Evolutionary conservation across 2,888 invertebrate genomes (phyloP).

Genomic region (Lagria hirta): DNA sequence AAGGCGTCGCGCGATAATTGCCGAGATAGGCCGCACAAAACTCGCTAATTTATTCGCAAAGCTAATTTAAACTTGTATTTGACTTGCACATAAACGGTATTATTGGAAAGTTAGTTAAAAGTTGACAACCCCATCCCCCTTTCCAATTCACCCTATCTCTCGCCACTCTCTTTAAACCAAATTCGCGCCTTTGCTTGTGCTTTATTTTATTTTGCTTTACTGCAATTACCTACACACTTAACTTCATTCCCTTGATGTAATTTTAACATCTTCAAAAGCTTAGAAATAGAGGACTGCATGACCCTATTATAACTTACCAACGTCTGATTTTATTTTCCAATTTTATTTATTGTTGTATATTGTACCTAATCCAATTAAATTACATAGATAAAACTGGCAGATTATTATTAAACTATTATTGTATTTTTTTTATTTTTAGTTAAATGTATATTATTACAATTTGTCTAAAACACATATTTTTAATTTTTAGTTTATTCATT

Average conservation of each 20-base stretch:
- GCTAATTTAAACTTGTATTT: slow-evolving; percentile 58
- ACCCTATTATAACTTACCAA: no score
- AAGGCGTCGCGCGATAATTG: slow-evolving; percentile 54
- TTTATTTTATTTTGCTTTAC: no score
- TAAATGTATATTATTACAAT: no score
- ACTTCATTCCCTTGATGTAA: slow-evolving; percentile 37
- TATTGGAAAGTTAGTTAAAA: slow-evolving; percentile 56
- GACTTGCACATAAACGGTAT: slow-evolving; percentile 56
- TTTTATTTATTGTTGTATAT: no score
- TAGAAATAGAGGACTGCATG: slow-evolving; percentile 24
- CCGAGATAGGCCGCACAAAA: slow-evolving; percentile 55
- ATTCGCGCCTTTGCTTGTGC: slow-evolving; percentile 29
- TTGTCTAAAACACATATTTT: no score
- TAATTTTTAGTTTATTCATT: no score
- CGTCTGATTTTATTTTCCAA: no score
- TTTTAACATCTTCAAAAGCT: slow-evolving; percentile 28
- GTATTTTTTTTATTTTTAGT: no score
- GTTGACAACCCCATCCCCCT: slow-evolving; percentile 52
- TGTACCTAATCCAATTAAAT: no score
- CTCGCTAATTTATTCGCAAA: slow-evolving; percentile 55
- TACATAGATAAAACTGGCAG: no score
- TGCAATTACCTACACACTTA: slow-evolving; percentile 39
- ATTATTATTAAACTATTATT: no score
- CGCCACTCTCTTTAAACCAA: slow-evolving; percentile 11
- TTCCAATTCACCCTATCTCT: slow-evolving; percentile 18